Base-by-base conservation (phyloP, 2,888 invertebrate genomes). In the Brachylomia viminalis region DNA sequence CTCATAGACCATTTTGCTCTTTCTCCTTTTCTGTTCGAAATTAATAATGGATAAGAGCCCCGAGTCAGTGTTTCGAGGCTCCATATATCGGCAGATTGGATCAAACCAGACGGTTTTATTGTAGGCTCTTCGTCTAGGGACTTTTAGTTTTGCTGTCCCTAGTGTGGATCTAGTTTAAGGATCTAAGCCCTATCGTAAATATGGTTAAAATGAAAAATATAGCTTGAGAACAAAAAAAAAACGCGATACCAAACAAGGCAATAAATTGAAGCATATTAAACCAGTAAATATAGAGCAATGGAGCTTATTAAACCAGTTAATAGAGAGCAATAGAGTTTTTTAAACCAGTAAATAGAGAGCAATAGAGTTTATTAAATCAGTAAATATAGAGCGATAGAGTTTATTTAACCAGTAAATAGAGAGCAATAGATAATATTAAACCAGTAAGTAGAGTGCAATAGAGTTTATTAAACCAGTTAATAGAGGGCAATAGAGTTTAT, bases 91-190 rank as follows among this genome's bases (percentile, higher is more conserved):
- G 15, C 0, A 27, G 49, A 49, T 76, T 56, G 49, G 13, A 5
- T 58, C 38, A 33, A n/a, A 49, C n/a, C 8, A 17, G 58, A 58
- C 42, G 65, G 49, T 49, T 75, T 76, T 65, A 65, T 13, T 45
- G 49, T 8, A 42, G 17, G 33, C 30, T 27, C n/a, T 65, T 33
- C 10, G 27, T 33, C 67, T 52, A 42, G 76, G n/a, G 42, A 52
- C 58, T 42, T 49, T 76, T 42, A 66, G 47, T 47, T 52, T 77
- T 52, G n/a, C 10, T 45, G 17, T 33, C 8, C 38, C 38, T 49
- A 23, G 47, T 77, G n/a, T 66, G 42, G 3, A 58, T 11, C 42
- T 30, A 77, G 20, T 54, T 54, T 45, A 70, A 33, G 38, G 5
- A n/a, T 45, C 17, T 62, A 11, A 49, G 15, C 49, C 59, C 8